Evolutionary conservation across 2,888 invertebrate species (phyloP).

Genomic region (Ophion ellenae): DNA sequence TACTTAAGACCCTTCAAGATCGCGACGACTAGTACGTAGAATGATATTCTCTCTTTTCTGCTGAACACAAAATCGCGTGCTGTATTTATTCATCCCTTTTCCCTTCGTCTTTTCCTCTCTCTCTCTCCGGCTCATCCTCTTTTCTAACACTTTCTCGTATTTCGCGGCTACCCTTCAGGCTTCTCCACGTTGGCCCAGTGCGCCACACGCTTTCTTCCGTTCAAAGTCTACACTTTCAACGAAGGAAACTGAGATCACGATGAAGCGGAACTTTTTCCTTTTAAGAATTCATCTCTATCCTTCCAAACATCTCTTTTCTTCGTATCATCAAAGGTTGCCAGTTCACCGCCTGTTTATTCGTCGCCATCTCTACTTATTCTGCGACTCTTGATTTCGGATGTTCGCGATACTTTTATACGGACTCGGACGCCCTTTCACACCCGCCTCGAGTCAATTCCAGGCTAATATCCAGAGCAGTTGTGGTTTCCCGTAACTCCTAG

Average conservation of each 20-base stretch:
- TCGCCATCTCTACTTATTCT: slow-evolving; percentile 7
- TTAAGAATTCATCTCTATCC: slow-evolving; percentile 56
- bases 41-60: slow-evolving; percentile 38
- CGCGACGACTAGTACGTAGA: slow-evolving; percentile 18
- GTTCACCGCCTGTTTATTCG: slow-evolving; percentile 19
- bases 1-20: slow-evolving; percentile 57
- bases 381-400: too few relatives aligned
- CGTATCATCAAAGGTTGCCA: slow-evolving; percentile 11
- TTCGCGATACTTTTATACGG: too few relatives aligned
- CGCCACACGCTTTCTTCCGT: background rate
- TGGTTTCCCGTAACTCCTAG: background rate
- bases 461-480: slow-evolving; percentile 73
- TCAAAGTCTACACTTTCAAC: slow-evolving; percentile 35
- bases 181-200: slow-evolving; percentile 38
- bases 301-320: slow-evolving; percentile 33
- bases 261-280: slow-evolving; percentile 49
- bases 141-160: slow-evolving; percentile 49
- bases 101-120: background rate
- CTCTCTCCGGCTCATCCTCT: slow-evolving; percentile 14
- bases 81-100: slow-evolving; percentile 44
- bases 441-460: slow-evolving; percentile 70
- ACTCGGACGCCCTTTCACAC: slow-evolving; percentile 30
- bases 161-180: slow-evolving; percentile 48
- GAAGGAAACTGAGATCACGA: slow-evolving; percentile 27
- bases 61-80: slow-evolving; percentile 51